Base-by-base conservation (phyloP, 2,797 vertebrate species). In the Propithecus deckenii region DNA sequence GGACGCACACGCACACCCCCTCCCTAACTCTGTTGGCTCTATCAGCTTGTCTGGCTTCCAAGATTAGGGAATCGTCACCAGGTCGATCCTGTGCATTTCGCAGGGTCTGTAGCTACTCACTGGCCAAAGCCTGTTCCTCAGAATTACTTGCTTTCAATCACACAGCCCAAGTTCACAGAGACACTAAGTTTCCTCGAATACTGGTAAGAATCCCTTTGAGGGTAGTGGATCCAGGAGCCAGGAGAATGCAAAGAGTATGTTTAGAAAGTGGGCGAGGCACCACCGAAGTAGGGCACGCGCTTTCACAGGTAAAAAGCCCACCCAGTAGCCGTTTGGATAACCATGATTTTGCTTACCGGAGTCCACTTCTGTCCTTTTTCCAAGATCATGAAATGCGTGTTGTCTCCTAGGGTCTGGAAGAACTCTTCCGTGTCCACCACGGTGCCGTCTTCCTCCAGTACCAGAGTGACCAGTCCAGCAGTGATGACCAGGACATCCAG, bases 401-500 rank as follows among this genome's bases (percentile, higher is more conserved):
- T 99, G 55, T 97, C 96, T 57, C 98, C 98, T 93, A 99, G 96
- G 50, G 99, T 99, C 93, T 96, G 98, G 93, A 99, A 99, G 97
- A 99, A 99, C 20, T 99, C 99, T 86, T 99, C 99, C 0, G 99
- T 99, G 94, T 99, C 99, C 88, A 99, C 99, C 97, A 99, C 97
- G 0, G 99, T 99, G 91, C 99, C 99, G 38, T 99, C 99, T 95
- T 99, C 99, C 93, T 99, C 99, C 97, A 99, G 98, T 69, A 99
- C 99, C 97, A 99, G 96, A 1, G 98, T 99, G 84, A 99, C 97
- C 84, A 98, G 52, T 25, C 98, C 97, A 59, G 98, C 95, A 59
- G 99, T 97, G 93, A 99, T 93, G 91, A 98, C 46, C 0, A 99
- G 99, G 25, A 98, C 98, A 35, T 98, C 98, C 43, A 99, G 97